Evolutionary conservation across 1,140 invertebrate species (phyloP).

Genomic region (Teleopsis dalmanni): DNA sequence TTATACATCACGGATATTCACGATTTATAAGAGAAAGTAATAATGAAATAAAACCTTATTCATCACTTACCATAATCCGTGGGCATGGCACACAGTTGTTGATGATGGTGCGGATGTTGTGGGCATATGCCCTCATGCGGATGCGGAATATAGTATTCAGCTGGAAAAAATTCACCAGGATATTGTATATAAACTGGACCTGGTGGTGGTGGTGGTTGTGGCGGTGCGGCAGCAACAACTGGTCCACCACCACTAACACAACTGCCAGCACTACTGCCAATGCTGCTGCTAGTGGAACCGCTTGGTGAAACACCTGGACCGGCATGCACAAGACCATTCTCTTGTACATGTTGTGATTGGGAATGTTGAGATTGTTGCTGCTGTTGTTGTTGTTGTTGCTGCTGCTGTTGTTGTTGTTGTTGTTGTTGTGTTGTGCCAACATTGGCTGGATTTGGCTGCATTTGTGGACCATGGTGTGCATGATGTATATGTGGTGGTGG

Average conservation of each 20-base stretch:
- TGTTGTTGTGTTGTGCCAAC: constrained; percentile 3
- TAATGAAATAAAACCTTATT: too few species aligned
- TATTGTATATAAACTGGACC: constrained; percentile 38
- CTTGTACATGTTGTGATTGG: constrained; percentile 8
- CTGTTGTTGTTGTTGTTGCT: constrained; percentile 17
- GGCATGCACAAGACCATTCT: constrained; percentile 8
- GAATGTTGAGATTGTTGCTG: constrained; percentile 8
- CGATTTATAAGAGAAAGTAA: too few species aligned
- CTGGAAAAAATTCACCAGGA: constrained; percentile 38
- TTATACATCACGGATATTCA: too few species aligned
- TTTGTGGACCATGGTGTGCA: constrained; percentile 3
- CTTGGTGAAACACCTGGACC: constrained; percentile 16
- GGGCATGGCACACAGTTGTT: constrained; percentile 39
- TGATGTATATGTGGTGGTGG: constrained; percentile 14
- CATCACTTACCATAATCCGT: constrained; percentile 42
- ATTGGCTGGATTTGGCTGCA: constrained; percentile 15
- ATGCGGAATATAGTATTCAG: constrained; percentile 40
- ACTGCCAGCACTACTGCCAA: constrained; percentile 27
- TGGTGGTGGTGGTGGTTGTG: constrained; percentile 23
- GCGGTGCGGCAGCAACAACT: constrained; percentile 18
- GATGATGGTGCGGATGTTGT: constrained; percentile 36
- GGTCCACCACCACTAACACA: constrained; percentile 22
- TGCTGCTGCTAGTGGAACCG: constrained; percentile 27
- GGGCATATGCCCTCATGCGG: constrained; percentile 41
- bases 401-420: not conserved